Percentiles rank a stretch among this genome's conserved stretches.
Evolutionary conservation across 2,113 vertebrate genomes (phyloP).

Genomic region (Otolemur garnettii): DNA sequence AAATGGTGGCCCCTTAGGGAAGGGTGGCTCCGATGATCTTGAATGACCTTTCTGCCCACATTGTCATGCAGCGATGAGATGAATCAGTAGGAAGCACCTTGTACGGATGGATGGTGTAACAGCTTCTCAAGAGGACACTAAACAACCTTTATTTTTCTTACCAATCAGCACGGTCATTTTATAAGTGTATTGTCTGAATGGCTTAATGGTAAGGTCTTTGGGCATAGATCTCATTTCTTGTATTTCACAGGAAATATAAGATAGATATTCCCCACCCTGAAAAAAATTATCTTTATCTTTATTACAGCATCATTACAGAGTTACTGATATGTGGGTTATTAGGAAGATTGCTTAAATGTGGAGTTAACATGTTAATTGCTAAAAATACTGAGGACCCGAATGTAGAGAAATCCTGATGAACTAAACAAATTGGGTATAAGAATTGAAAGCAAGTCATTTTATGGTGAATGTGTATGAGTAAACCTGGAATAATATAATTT

Average conservation of each 20-base stretch:
- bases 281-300: not conserved
- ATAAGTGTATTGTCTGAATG: not conserved
- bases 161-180: not conserved
- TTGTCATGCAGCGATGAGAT: not conserved
- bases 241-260: conserved; percentile 17
- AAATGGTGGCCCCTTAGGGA: not conserved
- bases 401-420: conserved; percentile 24
- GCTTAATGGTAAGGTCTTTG: not conserved
- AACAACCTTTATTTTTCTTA: not conserved
- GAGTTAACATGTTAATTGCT: conserved; percentile 38
- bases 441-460: conserved; percentile 55
- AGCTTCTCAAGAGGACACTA: not conserved
- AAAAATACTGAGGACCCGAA: not conserved
- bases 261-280: not conserved
- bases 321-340: not conserved
- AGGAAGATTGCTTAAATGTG: conserved; percentile 30
- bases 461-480: conserved; percentile 55
- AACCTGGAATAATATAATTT: conserved; percentile 69
- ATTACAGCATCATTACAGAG: not conserved
- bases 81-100: not conserved
- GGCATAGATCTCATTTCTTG: not conserved
- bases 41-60: not conserved
- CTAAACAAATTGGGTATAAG: not conserved
- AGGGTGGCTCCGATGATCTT: not conserved
- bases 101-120: not conserved